A percentile compares a stretch with the other conserved stretches of the same genome.
These are phyloP conservation scores for Bimastos eiseni DNA, from an alignment of 2,888 invertebrate species.

Conservation along the genomic window DNA sequence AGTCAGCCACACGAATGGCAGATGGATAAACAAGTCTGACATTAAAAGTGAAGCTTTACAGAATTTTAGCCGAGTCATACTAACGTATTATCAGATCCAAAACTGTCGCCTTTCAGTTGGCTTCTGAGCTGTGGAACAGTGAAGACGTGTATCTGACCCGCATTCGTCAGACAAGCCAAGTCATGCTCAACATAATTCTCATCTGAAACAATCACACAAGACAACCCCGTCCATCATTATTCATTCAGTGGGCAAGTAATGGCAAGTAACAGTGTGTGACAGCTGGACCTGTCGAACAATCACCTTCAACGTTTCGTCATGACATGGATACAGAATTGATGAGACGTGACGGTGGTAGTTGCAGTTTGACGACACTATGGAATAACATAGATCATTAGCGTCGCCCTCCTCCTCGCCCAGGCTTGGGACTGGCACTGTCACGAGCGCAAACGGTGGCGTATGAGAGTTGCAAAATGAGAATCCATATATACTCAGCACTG, in stretches of 20 bases:
- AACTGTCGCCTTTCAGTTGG: conserved; percentile 80
- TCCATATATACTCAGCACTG: background rate
- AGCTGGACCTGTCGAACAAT: background rate
- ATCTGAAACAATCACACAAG: conserved; percentile 30
- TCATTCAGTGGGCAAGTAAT: background rate
- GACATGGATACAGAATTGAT: background rate
- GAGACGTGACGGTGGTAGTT: too few relatives aligned
- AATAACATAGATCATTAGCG: too few relatives aligned
- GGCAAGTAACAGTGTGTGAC: background rate
- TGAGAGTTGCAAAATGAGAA: too few relatives aligned
- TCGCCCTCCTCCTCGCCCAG: too few relatives aligned
- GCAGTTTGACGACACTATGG: too few relatives aligned
- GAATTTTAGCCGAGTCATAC: conserved; percentile 52
- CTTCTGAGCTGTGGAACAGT: conserved; percentile 84
- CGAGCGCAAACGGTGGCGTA: too few relatives aligned
- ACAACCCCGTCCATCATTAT: too few relatives aligned
- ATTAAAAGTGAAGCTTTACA: background rate
- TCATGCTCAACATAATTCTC: conserved; percentile 79
- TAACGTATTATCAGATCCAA: conserved; percentile 90
- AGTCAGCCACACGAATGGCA: too few relatives aligned
- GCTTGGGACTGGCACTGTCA: too few relatives aligned
- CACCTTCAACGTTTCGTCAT: background rate
- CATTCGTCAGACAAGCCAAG: conserved; percentile 86
- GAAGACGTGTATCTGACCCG: conserved; percentile 87
- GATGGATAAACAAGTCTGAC: background rate